phyloP scores from a whole-genome alignment of 2,113 vertebrate genomes.

The Hippocampus abdominalis region DNA sequence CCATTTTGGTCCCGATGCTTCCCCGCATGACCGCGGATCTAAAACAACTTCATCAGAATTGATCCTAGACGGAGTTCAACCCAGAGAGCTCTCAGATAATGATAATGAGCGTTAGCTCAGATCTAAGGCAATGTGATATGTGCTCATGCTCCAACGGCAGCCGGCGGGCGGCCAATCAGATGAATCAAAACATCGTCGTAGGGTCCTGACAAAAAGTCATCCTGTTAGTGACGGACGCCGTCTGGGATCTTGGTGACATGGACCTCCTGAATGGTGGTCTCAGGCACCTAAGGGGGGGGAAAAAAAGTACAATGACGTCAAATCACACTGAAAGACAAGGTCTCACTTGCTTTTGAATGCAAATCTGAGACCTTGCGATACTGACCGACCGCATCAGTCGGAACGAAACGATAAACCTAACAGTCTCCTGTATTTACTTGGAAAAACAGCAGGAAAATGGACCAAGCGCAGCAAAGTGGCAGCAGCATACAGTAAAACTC shows the following conservation, averaged over 20 bases:
- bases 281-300: conserved; percentile 38
- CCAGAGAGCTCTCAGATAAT: not conserved
- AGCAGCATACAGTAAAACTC: too few relatives aligned
- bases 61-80: not conserved
- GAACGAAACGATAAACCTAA: not conserved
- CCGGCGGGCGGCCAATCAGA: not conserved
- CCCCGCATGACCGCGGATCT: conserved; percentile 45
- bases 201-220: not conserved
- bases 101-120: conserved; percentile 8
- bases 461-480: too few relatives aligned
- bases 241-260: not conserved
- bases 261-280: conserved; percentile 4
- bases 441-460: too few relatives aligned
- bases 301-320: conserved; percentile 3
- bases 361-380: not conserved
- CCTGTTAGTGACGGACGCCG: not conserved
- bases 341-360: not conserved
- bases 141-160: conserved; percentile 3
- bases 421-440: too few relatives aligned
- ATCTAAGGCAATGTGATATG: conserved; percentile 23
- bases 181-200: conserved; percentile 4
- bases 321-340: conserved; percentile 4
- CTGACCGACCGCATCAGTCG: not conserved
- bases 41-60: conserved; percentile 6
- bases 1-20: conserved; percentile 13